Conservation (phyloP, 2,888 invertebrate genomes). For the Axea sp. region DNA sequence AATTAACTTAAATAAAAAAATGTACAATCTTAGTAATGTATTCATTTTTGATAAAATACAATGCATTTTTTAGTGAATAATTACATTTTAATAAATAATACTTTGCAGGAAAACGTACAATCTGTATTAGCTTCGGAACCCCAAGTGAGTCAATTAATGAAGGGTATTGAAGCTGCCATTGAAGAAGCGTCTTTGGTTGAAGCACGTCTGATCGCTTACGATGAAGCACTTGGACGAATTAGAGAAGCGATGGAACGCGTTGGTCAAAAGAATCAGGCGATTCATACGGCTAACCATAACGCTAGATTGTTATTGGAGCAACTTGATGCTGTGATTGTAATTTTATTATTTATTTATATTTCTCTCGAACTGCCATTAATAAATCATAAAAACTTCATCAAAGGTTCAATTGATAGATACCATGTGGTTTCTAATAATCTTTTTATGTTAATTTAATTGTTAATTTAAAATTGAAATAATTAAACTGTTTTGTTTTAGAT, state of each 20-base stretch:
- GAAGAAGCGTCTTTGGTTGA: conserved; percentile 87
- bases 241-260: conserved; percentile 94
- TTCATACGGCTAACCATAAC: conserved; percentile 91
- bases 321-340: conserved; percentile 88
- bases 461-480: too few species aligned
- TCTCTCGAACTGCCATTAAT: conserved; percentile 17
- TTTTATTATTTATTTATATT: conserved; percentile 33
- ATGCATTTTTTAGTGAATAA: background rate
- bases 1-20: too few species aligned
- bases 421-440: conserved; percentile 21
- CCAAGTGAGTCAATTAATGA: conserved; percentile 88
- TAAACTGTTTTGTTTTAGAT: too few species aligned
- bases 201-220: conserved; percentile 87
- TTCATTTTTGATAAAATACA: too few species aligned
- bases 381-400: conserved; percentile 25
- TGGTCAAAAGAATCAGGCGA: conserved; percentile 93
- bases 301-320: conserved; percentile 89
- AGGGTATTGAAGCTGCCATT: conserved; percentile 89
- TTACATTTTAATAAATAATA: background rate
- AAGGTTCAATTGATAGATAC: conserved; percentile 9
- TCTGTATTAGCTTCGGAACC: conserved; percentile 94
- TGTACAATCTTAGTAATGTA: too few species aligned
- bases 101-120: conserved; percentile 90
- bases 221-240: conserved; percentile 90
- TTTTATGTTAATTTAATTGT: too few species aligned